These are phyloP conservation scores for Mongoloraphidia duomilia DNA, from an alignment of 2,888 invertebrate genomes.

Conservation along the genomic window DNA sequence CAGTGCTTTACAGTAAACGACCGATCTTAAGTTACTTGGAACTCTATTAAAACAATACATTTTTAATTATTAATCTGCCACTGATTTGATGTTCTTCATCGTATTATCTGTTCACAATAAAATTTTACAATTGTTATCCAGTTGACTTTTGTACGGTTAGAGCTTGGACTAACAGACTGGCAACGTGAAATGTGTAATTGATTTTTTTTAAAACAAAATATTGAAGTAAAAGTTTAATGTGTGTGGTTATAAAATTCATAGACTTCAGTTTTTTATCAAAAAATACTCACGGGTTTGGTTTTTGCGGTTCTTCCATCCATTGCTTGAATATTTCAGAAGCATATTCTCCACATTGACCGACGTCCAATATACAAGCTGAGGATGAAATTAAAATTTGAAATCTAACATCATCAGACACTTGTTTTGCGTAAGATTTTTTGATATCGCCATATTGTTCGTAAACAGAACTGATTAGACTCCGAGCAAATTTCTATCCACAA, in stretches of 20 bases:
- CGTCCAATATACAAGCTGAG: slow-evolving; percentile 50
- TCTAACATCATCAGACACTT: slow-evolving; percentile 42
- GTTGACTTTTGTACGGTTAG: too few relatives aligned
- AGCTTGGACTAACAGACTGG: too few relatives aligned
- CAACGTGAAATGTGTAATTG: not conserved
- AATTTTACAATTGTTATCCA: too few relatives aligned
- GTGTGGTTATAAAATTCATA: too few relatives aligned
- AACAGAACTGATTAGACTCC: slow-evolving; percentile 43
- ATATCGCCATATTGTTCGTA: slow-evolving; percentile 45
- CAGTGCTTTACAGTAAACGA: slow-evolving; percentile 61
- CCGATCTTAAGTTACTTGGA: slow-evolving; percentile 51
- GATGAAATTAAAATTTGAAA: slow-evolving; percentile 40
- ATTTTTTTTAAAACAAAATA: not conserved
- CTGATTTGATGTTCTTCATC: too few relatives aligned
- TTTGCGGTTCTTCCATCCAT: slow-evolving; percentile 46
- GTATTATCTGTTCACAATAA: too few relatives aligned
- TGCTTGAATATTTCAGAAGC: slow-evolving; percentile 42
- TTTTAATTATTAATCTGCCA: too few relatives aligned
- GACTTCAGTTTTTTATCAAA: too few relatives aligned
- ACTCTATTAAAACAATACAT: slow-evolving; percentile 40
- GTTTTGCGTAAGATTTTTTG: slow-evolving; percentile 31
- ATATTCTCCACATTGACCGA: slow-evolving; percentile 44
- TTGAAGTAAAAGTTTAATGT: too few relatives aligned
- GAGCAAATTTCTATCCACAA: slow-evolving; percentile 44
- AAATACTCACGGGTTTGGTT: slow-evolving; percentile 30